Conservation (phyloP, 2,797 vertebrate species). For the Anomalospiza imberbis region DNA sequence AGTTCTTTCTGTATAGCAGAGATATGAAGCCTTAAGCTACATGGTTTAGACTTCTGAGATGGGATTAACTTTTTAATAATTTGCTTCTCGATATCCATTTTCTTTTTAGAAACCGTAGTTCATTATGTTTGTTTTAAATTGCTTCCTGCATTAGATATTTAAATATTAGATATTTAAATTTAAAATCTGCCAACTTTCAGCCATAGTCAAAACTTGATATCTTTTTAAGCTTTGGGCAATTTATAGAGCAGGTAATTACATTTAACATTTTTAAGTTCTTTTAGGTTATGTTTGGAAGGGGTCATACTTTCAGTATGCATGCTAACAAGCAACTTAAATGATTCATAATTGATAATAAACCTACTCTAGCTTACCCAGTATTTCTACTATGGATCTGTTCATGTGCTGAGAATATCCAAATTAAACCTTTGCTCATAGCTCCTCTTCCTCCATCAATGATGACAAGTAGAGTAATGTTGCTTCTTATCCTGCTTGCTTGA, state of each 20-base stretch:
- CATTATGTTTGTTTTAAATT: not conserved
- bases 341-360: not conserved
- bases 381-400: not conserved
- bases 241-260: not conserved
- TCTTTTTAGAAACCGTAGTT: not conserved
- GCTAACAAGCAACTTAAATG: not conserved
- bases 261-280: not conserved
- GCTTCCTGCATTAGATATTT: not conserved
- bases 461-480: not conserved
- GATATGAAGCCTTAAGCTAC: not conserved
- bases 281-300: not conserved
- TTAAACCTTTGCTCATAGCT: not conserved
- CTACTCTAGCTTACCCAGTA: not conserved
- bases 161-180: not conserved
- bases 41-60: not conserved
- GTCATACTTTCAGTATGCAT: not conserved
- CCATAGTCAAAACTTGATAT: not conserved
- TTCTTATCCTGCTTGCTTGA: not conserved
- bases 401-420: not conserved
- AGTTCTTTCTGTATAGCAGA: not conserved
- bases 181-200: not conserved
- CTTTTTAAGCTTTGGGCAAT: not conserved
- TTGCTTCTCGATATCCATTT: not conserved
- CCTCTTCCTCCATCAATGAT: not conserved
- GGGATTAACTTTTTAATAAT: not conserved